phyloP scores from a whole-genome alignment of 2,888 invertebrate genomes.

The Agonopterix arenella region DNA sequence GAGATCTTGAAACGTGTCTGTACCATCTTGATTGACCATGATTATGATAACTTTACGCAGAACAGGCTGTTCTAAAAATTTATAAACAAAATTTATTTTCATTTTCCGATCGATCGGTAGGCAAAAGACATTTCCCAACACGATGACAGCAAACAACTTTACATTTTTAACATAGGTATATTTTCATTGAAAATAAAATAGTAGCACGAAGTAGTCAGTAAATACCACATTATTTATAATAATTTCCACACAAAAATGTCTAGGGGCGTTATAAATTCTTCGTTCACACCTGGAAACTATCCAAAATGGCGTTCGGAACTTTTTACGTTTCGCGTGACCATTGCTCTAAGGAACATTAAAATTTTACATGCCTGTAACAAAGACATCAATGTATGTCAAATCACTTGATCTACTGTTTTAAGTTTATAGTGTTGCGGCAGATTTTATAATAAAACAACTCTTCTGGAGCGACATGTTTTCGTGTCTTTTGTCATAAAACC shows the following conservation, averaged over 20 bases:
- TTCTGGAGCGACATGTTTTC: constrained; percentile 19
- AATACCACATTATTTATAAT: constrained; percentile 23
- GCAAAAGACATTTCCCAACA: too few relatives aligned
- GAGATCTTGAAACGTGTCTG: too few relatives aligned
- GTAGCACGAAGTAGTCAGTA: not conserved
- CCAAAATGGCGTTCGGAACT: constrained; percentile 10
- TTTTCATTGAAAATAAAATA: constrained; percentile 4
- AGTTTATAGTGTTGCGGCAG: too few relatives aligned
- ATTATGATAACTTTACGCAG: too few relatives aligned
- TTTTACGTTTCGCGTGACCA: not conserved
- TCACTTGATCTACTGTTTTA: not conserved
- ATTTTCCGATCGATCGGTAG: too few relatives aligned
- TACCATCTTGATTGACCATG: too few relatives aligned
- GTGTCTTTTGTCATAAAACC: constrained; percentile 28
- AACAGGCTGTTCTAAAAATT: too few relatives aligned
- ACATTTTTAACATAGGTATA: too few relatives aligned
- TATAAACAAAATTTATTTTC: too few relatives aligned
- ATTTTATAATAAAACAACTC: not conserved
- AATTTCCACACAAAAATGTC: constrained; percentile 27
- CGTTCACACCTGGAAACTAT: constrained; percentile 35
- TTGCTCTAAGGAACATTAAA: constrained; percentile 19
- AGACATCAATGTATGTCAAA: constrained; percentile 19
- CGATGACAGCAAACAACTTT: too few relatives aligned
- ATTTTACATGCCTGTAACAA: constrained; percentile 16
- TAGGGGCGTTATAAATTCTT: constrained; percentile 34